Evolutionary conservation across 2,113 vertebrate genomes (phyloP), one percentile per base, ranked within the genome.

Genomic region (Arizona elegans): DNA sequence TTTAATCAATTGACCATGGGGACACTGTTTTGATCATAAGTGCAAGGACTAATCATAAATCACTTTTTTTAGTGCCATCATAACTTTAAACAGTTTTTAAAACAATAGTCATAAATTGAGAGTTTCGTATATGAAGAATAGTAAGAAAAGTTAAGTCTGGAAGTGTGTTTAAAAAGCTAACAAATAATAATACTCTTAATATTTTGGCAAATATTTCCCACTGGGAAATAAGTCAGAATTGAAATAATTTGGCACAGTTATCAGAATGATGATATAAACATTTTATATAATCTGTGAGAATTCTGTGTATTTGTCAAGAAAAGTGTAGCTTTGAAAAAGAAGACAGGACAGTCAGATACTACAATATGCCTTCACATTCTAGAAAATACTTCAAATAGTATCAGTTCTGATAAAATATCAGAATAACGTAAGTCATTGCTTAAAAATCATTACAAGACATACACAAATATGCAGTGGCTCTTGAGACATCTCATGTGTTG

Each of bases 121-220:
- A 26, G 26, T 12, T 65, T 29, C 1, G 0, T 65, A 65, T 65
- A 29, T 29, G 59, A 65, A 65, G 26, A 26, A 65, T 12, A 75
- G 52, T 95, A 96, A 95, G 94, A 96, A 95, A 95, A 43, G 38
- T 43, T 43, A 59, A 89, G 26, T 70, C 87, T 87, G 87, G 81
- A 56, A 95, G 94, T 89, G 89, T 23, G 90, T 94, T 92, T 95
- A 92, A 94, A 96, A 95, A 88, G 91, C n/a, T 43, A 93, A 53
- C 26, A 93, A 91, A 90, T 92, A 90, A 89, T 29, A 95, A 91
- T 65, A 56, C 52, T 94, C 88, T 19, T 8, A 55, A 54, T 87
- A 88, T 90, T 92, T 91, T 87, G 93, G 95, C 91, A 95, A 55
- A 59, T 52, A 90, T 54, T 33, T 43, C 38, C 38, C 38, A 3